These are phyloP conservation scores for Pseudomugil gertrudae DNA, from an alignment of 2,797 vertebrate genomes.

Conservation along the genomic window DNA sequence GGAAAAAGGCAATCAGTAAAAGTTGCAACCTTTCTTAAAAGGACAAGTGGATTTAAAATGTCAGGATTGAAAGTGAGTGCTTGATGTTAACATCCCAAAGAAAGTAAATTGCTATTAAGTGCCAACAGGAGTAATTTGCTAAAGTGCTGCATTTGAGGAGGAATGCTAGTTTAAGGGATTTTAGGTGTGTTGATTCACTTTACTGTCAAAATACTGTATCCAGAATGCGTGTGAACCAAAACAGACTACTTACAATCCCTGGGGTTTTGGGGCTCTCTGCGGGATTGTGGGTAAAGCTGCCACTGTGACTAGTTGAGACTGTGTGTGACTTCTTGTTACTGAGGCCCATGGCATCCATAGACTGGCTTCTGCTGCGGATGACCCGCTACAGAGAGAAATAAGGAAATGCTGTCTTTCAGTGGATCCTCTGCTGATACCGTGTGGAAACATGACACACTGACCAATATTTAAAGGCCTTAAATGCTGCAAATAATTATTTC, in stretches of 20 bases:
- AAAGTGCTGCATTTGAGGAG: slow-evolving; percentile 24
- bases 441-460: slow-evolving; percentile 54
- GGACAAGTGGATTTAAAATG: slow-evolving; percentile 29
- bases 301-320: slow-evolving; percentile 93
- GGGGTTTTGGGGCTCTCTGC: slow-evolving; percentile 90
- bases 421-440: slow-evolving; percentile 34
- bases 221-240: slow-evolving; percentile 55
- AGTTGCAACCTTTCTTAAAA: slow-evolving; percentile 20
- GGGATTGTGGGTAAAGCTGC: slow-evolving; percentile 90
- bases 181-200: slow-evolving; percentile 4
- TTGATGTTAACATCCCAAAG: slow-evolving; percentile 29
- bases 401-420: slow-evolving; percentile 78
- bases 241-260: slow-evolving; percentile 89
- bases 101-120: slow-evolving; percentile 21
- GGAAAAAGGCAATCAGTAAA: slow-evolving; percentile 36
- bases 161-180: slow-evolving; percentile 8
- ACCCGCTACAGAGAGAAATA: slow-evolving; percentile 86
- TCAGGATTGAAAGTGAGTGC: slow-evolving; percentile 33
- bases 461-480: slow-evolving; percentile 11
- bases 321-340: slow-evolving; percentile 91
- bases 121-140: slow-evolving; percentile 35
- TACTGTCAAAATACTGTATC: slow-evolving; percentile 4
- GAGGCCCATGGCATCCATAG: slow-evolving; percentile 91
- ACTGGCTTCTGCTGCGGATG: slow-evolving; percentile 93
- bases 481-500: slow-evolving; percentile 9